Evolutionary conservation across 53 echinoderm and acorn worm genomes (phyloP), one percentile per base, ranked within the genome.

Genomic region (Echinarachnius parma): DNA sequence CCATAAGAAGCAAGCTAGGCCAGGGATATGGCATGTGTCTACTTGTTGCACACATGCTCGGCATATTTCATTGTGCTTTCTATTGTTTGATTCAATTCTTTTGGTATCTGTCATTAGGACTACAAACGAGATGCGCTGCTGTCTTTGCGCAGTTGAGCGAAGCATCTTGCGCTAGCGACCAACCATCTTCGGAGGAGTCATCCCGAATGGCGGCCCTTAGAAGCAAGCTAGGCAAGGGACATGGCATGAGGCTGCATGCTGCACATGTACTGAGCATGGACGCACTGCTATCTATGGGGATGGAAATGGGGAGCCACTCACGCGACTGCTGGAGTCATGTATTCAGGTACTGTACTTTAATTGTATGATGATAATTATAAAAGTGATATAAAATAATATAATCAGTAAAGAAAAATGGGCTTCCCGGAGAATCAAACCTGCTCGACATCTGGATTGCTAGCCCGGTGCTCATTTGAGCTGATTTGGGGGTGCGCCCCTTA

Each of bases 271-370:
- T 98, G 29, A 98, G 92, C 58, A 92, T 98, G 88, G 98, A 98
- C 57, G 92, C 91, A 21, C 77, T 98, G 67, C 75, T 98, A 28
- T 87, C 87, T 29, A 98, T 98, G 98, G 98, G 98, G 0, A 72
- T 98, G 47, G 98, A 98, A 70, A 98, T 98, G 88, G 98, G 98
- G 0, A 98, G 98, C 70, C 98, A 98, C 52, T 82, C 98, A 2
- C 75, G 66, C 10, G 88, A 92, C 9, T 91, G 98, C 62, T 98
- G 98, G 98, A 80, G 81, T 28, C 98, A 98, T 88, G 88, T 98
- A 16, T 98, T 98, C 61, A 98, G 92, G 98, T 98, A 65, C 29
- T 36, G 2, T 58, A 32, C 7, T 61, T 18, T 10, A 18, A 54
- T n/a, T n/a, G n/a, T n/a, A n/a, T n/a, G n/a, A n/a, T n/a, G 35